A percentile compares a stretch with the other conserved stretches of the same genome.
Evolutionary conservation across 2,888 invertebrate species (phyloP).

Genomic region (Scaeva pyrastri): DNA sequence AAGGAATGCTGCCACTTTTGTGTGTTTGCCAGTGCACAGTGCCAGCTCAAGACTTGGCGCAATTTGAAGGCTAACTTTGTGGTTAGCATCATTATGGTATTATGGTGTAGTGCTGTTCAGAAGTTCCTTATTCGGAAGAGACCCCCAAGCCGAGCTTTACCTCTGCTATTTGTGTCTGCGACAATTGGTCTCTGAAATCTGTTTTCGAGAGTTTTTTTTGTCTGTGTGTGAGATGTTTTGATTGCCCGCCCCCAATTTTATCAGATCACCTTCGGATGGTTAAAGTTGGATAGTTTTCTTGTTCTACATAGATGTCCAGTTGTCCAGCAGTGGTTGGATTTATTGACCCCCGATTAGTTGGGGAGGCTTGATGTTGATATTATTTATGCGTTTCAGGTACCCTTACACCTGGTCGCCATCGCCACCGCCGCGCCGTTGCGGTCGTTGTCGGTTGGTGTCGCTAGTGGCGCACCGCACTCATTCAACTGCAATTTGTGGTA

Average conservation of each 20-base stretch:
- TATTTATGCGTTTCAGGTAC: conserved; percentile 56
- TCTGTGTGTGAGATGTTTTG: too few species aligned
- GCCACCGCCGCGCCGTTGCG: too few species aligned
- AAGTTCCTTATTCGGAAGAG: conserved; percentile 50
- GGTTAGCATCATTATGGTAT: conserved; percentile 2
- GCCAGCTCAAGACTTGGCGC: conserved; percentile 8
- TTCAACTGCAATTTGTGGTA: conserved; percentile 65
- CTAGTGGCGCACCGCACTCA: conserved; percentile 13
- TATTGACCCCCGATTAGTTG: conserved; percentile 67
- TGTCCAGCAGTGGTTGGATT: too few species aligned
- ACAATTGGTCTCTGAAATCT: conserved; percentile 9
- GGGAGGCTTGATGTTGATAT: conserved; percentile 28
- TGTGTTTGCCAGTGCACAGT: neutral
- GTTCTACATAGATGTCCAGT: conserved; percentile 34
- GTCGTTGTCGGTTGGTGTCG: neutral
- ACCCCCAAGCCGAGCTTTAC: neutral
- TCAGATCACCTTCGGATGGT: conserved; percentile 58
- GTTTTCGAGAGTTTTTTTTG: neutral
- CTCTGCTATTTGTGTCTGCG: neutral
- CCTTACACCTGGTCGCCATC: too few species aligned
- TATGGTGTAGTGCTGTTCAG: conserved; percentile 4
- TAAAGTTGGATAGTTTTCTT: conserved; percentile 28
- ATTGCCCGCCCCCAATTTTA: conserved; percentile 38
- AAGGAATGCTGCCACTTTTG: conserved; percentile 50
- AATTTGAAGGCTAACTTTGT: conserved; percentile 44